These are phyloP conservation scores for Grantiella picta DNA, from an alignment of 2,113 vertebrate species.

Conservation along the genomic window DNA sequence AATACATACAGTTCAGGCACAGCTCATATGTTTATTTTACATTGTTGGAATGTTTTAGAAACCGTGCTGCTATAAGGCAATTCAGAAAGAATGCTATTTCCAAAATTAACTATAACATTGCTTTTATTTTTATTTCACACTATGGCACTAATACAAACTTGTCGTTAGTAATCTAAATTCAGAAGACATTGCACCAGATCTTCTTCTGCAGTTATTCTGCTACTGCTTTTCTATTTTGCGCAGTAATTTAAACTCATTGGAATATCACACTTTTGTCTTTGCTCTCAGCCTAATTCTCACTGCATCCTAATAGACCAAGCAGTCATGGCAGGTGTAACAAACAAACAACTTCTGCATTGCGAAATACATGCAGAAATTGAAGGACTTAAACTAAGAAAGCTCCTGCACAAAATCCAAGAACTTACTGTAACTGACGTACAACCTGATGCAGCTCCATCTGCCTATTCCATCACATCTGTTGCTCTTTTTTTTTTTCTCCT, in stretches of 20 bases:
- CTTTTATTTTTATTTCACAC: neutral
- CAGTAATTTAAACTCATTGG: conserved; percentile 12
- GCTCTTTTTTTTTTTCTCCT: neutral
- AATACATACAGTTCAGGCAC: neutral
- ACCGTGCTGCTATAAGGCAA: neutral
- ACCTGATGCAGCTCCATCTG: neutral
- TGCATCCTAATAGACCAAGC: conserved; percentile 37
- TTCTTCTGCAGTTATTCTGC: neutral
- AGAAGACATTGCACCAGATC: neutral
- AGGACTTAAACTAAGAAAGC: neutral
- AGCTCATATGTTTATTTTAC: neutral
- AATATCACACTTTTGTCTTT: neutral
- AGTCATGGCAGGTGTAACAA: neutral
- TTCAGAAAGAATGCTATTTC: neutral
- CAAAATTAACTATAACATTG: neutral
- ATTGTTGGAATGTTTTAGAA: neutral
- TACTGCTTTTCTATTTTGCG: neutral
- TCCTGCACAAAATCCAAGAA: neutral
- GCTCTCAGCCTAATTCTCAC: conserved; percentile 55
- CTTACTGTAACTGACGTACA: neutral
- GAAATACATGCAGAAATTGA: neutral
- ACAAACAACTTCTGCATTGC: neutral
- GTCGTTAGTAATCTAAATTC: neutral
- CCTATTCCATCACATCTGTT: neutral
- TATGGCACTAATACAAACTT: neutral